A percentile compares a stretch with the other conserved stretches of the same genome.
These are phyloP conservation scores for Allolobophora icterica DNA, from an alignment of 2,888 invertebrate species.

Conservation along the genomic window DNA sequence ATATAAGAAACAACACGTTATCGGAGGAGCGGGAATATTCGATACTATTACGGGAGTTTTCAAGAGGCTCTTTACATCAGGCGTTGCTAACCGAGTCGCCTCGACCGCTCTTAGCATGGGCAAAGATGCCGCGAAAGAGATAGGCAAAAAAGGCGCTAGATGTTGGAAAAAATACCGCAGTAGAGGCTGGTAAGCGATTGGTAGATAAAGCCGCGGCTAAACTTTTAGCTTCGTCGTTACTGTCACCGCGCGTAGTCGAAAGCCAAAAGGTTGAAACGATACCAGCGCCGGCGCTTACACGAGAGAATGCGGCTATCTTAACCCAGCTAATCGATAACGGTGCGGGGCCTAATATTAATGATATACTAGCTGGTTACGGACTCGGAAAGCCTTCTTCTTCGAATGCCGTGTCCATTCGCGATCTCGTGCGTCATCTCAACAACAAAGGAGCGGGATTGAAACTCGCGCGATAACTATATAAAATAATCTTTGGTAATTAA, in stretches of 20 bases:
- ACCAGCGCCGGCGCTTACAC: not conserved
- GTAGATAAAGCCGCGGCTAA: not conserved
- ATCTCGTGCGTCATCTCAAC: not conserved
- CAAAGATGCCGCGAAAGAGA: not conserved
- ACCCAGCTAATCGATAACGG: not conserved
- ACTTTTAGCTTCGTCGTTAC: not conserved
- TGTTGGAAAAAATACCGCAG: not conserved
- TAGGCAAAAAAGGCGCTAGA: not conserved
- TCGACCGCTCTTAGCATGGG: not conserved
- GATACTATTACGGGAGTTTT: not conserved
- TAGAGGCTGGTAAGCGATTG: not conserved
- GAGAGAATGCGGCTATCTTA: not conserved
- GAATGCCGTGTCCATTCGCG: not conserved
- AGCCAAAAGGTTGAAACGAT: not conserved
- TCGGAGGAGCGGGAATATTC: not conserved
- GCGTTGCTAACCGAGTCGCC: not conserved
- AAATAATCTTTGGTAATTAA: not conserved
- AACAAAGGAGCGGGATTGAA: not conserved
- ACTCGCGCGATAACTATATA: not conserved
- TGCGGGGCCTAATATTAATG: not conserved
- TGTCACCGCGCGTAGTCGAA: no score
- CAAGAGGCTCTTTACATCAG: not conserved
- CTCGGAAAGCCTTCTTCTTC: no score
- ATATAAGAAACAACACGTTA: not conserved
- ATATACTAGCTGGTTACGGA: not conserved